Evolutionary conservation across 2,797 vertebrate genomes (phyloP).

Genomic region (Sandelia bainsii): DNA sequence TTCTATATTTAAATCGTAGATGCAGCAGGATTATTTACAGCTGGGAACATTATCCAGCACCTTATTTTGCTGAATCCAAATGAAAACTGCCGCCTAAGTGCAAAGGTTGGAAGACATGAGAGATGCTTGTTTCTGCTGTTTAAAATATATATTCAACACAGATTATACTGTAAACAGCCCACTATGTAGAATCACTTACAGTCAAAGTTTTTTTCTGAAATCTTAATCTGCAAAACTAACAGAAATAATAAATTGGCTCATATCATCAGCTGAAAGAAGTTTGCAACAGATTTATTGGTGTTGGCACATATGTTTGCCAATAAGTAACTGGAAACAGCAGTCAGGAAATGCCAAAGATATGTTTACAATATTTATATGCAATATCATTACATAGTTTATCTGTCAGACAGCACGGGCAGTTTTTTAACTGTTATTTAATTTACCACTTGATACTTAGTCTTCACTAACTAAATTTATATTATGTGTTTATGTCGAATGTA

Average conservation of each 20-base stretch:
- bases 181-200: no score
- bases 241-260: no score
- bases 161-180: background rate
- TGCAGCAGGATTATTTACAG: conserved; percentile 84
- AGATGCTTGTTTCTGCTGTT: conserved; percentile 12
- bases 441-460: background rate
- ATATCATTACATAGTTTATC: background rate
- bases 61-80: conserved; percentile 76
- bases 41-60: conserved; percentile 83
- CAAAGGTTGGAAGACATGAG: conserved; percentile 37
- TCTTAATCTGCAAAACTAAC: background rate
- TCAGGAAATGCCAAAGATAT: background rate
- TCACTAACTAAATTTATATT: background rate
- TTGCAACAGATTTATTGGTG: conserved; percentile 1
- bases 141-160: background rate
- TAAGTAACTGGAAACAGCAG: conserved; percentile 5
- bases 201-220: no score
- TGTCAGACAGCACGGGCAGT: background rate
- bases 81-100: conserved; percentile 70
- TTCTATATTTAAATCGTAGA: conserved; percentile 83
- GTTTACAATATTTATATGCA: background rate
- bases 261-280: no score
- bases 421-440: background rate
- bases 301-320: conserved; percentile 10
- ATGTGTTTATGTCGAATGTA: no score